Evolutionary conservation across 2,888 invertebrate species (phyloP), one percentile per base, ranked within the genome.

Genomic region (Aspidiotus destructor): DNA sequence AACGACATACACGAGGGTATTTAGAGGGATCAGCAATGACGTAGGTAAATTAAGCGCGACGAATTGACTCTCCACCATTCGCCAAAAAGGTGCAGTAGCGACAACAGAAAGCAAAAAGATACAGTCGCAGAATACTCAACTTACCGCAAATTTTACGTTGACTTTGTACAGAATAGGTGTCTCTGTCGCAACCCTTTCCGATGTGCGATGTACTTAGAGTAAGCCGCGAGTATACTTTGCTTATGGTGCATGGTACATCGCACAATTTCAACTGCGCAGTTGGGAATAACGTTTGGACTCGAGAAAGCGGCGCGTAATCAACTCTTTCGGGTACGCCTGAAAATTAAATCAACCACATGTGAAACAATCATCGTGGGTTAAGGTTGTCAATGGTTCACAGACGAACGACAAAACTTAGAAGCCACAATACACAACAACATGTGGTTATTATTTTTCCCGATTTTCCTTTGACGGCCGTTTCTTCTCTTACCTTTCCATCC

Each of bases 171-270:
- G 89, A 87, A 78, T 93, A 92, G 0, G 93, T 92, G 77, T 97
- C 97, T 7, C 96, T 81, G 78, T 97, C 97, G 80, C 98, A 98
- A 75, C 96, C 95, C 77, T 93, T 92, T 72, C 94, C 96, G 71
- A 95, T 94, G 77, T 96, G 92, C 69, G 88, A 86, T 13, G 89
- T 89, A 70, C 85, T 84, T 72, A 91, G 80, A 17, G 84, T 82
- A 62, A 91, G 81, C 69, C 79, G 76, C 2, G 80, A 78, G 69
- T 79, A 76, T n/a, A 83, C 76, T 72, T 81, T 82, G 10, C 81
- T 77, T 57, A 83, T 77, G 55, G 77, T 78, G 73, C 83, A 83
- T 0, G 83, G 83, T 6, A 83, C 82, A 73, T 83, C 83, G 75
- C 83, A 85, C 61, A 86, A 79, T 74, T 86, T 85, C 72, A 86